Evolutionary conservation across 2,113 vertebrate species (phyloP).

Genomic region (Pterophyllum scalare): DNA sequence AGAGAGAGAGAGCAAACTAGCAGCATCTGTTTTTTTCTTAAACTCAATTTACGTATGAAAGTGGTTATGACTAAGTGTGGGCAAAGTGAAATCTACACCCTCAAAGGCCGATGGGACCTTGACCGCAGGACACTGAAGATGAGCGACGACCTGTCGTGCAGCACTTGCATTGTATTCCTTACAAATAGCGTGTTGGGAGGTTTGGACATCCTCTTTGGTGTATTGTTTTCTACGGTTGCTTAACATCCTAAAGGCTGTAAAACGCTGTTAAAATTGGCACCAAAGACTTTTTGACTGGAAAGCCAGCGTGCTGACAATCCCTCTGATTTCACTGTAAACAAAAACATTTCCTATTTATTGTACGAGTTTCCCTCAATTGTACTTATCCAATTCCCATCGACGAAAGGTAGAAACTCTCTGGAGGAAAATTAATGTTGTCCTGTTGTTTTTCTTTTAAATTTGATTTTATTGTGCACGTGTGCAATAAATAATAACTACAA

Average conservation of each 20-base stretch:
- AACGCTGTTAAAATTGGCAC: conserved; percentile 30
- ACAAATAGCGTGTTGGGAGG: background rate
- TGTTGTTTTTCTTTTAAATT: conserved; percentile 26
- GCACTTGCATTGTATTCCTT: conserved; percentile 20
- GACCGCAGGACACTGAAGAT: background rate
- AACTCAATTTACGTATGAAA: background rate
- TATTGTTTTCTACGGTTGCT: conserved; percentile 51
- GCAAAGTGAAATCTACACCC: background rate
- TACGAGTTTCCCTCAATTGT: conserved; percentile 77
- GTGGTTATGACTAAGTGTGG: background rate
- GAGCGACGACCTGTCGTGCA: background rate
- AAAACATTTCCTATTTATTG: conserved; percentile 65
- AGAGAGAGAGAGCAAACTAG: too few relatives aligned
- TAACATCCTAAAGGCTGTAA: conserved; percentile 43
- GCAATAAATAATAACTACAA: conserved; percentile 25
- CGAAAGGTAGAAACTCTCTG: conserved; percentile 61
- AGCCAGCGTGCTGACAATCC: conserved; percentile 31
- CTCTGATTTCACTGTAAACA: conserved; percentile 67
- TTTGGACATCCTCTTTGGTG: conserved; percentile 27
- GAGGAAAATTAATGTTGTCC: conserved; percentile 68
- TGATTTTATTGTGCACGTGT: conserved; percentile 5
- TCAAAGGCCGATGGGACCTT: conserved; percentile 1
- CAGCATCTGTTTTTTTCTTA: background rate
- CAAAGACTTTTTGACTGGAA: conserved; percentile 17
- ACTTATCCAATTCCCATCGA: background rate